phyloP scores from a whole-genome alignment of 2,797 vertebrate species.

The Catamblyrhynchus diadema region DNA sequence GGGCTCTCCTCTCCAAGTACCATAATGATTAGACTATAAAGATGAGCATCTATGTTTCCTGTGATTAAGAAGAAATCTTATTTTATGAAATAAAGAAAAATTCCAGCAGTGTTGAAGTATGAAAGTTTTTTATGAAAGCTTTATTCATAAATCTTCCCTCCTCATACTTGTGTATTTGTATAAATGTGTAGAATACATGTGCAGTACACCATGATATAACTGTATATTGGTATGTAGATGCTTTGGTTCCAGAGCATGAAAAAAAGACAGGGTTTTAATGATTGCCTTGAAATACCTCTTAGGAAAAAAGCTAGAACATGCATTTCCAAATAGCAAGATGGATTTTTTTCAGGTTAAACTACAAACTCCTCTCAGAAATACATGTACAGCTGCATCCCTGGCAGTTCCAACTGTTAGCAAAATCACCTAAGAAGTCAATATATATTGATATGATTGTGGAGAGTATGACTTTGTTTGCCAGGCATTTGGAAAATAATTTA shows the following conservation, averaged over 20 bases:
- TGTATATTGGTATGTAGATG: background rate
- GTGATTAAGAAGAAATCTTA: background rate
- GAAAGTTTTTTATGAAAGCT: background rate
- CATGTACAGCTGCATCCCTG: background rate
- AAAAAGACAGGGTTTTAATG: background rate
- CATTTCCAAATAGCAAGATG: background rate
- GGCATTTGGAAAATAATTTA: slow-evolving; percentile 37
- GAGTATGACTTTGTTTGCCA: background rate
- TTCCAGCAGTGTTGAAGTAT: background rate
- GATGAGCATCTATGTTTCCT: background rate
- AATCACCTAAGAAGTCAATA: slow-evolving; percentile 29
- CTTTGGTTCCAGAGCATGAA: background rate
- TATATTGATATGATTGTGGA: slow-evolving; percentile 44
- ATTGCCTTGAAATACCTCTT: background rate
- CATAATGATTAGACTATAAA: background rate
- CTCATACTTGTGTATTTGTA: background rate
- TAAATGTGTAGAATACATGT: background rate
- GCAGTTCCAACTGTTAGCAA: slow-evolving; percentile 14
- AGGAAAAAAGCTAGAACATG: background rate
- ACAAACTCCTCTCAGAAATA: background rate
- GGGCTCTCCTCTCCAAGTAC: background rate
- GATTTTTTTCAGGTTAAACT: slow-evolving; percentile 1
- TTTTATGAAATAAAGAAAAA: slow-evolving; percentile 7
- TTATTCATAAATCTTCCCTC: background rate
- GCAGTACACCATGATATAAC: background rate